Conservation (phyloP, 2,888 invertebrate species). For the Celastrina argiolus region DNA sequence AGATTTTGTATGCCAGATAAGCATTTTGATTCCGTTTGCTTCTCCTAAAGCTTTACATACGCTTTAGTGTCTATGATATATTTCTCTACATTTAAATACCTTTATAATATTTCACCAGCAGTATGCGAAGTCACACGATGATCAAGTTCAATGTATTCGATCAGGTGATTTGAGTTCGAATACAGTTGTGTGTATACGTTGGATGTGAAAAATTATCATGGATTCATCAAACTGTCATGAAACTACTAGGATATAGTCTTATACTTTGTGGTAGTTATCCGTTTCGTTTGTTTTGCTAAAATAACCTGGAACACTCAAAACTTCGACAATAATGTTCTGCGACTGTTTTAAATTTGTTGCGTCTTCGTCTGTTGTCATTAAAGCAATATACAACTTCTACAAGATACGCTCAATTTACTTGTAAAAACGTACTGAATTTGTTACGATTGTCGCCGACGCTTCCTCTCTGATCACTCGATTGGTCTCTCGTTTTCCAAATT, state of each 20-base stretch:
- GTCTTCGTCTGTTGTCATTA: constrained; percentile 23
- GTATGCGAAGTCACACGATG: not conserved
- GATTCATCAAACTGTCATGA: constrained; percentile 26
- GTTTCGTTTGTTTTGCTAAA: constrained; percentile 31
- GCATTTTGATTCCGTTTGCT: constrained; percentile 58
- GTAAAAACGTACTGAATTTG: constrained; percentile 46
- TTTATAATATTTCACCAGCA: constrained; percentile 16
- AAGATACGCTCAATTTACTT: constrained; percentile 66
- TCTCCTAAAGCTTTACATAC: constrained; percentile 29
- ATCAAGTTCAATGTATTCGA: constrained; percentile 12
- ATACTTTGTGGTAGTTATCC: constrained; percentile 22
- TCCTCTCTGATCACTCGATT: constrained; percentile 7
- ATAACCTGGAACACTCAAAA: constrained; percentile 40
- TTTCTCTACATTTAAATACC: constrained; percentile 23
- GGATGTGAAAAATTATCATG: constrained; percentile 20
- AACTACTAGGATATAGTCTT: constrained; percentile 29
- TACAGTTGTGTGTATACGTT: not conserved
- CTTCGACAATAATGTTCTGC: constrained; percentile 54
- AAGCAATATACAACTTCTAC: constrained; percentile 63
- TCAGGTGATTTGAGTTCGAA: constrained; percentile 19
- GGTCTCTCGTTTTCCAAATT: constrained; percentile 34
- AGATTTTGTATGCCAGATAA: constrained; percentile 58
- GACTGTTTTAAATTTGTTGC: constrained; percentile 27
- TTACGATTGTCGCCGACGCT: not conserved
- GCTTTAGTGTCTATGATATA: constrained; percentile 28